phyloP scores from a whole-genome alignment of 1,140 invertebrate species.

The Lordiphosa stackelbergi region DNA sequence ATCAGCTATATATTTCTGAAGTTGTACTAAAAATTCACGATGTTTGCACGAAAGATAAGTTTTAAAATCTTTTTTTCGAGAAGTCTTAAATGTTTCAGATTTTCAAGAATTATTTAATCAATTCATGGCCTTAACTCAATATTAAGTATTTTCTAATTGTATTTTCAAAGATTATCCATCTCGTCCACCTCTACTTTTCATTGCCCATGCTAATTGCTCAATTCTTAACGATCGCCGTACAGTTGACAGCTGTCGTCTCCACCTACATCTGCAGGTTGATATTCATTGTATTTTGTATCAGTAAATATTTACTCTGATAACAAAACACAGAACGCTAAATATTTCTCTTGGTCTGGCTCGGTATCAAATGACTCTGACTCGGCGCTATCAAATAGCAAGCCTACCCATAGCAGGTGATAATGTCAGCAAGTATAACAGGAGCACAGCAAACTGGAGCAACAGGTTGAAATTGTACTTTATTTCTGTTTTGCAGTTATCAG shows the following conservation, averaged over 20 bases:
- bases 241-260: background rate
- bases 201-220: too few relatives aligned
- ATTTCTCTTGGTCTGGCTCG: background rate
- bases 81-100: too few relatives aligned
- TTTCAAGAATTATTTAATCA: too few relatives aligned
- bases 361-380: constrained; percentile 29
- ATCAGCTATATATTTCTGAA: too few relatives aligned
- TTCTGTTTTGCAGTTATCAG: constrained; percentile 53
- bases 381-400: too few relatives aligned
- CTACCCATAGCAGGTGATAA: constrained; percentile 57
- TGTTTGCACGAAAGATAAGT: too few relatives aligned
- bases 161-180: too few relatives aligned
- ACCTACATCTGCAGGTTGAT: background rate
- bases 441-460: constrained; percentile 61
- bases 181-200: background rate
- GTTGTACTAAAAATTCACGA: too few relatives aligned
- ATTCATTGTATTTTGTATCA: constrained; percentile 11
- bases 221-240: too few relatives aligned
- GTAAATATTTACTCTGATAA: constrained; percentile 39
- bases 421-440: constrained; percentile 57
- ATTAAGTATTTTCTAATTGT: too few relatives aligned
- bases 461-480: constrained; percentile 38
- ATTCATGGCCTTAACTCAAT: too few relatives aligned
- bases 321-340: background rate
- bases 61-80: too few relatives aligned